Evolutionary conservation across 2,797 vertebrate genomes (phyloP).

Genomic region (Erpetoichthys calabaricus): DNA sequence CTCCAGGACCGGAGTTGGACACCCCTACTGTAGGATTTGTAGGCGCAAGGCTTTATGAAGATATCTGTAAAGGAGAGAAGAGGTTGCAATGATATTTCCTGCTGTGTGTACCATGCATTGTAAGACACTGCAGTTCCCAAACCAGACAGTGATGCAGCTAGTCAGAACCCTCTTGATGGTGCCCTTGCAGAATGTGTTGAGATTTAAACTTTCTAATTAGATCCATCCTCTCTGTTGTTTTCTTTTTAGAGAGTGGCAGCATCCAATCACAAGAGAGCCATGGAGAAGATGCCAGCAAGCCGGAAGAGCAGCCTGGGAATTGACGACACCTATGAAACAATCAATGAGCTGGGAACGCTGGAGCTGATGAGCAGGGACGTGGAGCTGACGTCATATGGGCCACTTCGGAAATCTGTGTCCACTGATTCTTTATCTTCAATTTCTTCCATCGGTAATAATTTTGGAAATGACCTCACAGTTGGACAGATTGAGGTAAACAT

Average conservation of each 20-base stretch:
- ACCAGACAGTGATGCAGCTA: no score
- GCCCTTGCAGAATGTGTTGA: no score
- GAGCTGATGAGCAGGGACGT: slow-evolving; percentile 76
- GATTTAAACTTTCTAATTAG: background rate
- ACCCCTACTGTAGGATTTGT: no score
- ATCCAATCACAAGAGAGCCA: slow-evolving; percentile 39
- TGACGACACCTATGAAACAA: slow-evolving; percentile 67
- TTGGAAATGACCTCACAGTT: slow-evolving; percentile 82
- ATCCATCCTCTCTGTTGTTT: background rate
- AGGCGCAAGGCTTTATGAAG: no score
- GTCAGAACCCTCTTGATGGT: no score
- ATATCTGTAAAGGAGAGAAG: no score
- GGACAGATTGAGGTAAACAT: slow-evolving; percentile 88
- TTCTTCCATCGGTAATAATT: slow-evolving; percentile 88
- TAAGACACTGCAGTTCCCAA: no score
- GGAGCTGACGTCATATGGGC: slow-evolving; percentile 54
- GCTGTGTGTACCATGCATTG: no score
- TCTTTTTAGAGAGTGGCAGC: slow-evolving; percentile 49
- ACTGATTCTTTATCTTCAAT: slow-evolving; percentile 86
- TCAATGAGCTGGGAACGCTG: slow-evolving; percentile 76
- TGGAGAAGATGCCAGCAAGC: slow-evolving; percentile 26
- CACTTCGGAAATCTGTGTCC: slow-evolving; percentile 75
- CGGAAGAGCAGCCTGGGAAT: slow-evolving; percentile 69
- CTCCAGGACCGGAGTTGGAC: no score
- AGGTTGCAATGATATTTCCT: no score